Base-by-base conservation (phyloP, 2,113 vertebrate species). In the Ageneiosus marmoratus region DNA sequence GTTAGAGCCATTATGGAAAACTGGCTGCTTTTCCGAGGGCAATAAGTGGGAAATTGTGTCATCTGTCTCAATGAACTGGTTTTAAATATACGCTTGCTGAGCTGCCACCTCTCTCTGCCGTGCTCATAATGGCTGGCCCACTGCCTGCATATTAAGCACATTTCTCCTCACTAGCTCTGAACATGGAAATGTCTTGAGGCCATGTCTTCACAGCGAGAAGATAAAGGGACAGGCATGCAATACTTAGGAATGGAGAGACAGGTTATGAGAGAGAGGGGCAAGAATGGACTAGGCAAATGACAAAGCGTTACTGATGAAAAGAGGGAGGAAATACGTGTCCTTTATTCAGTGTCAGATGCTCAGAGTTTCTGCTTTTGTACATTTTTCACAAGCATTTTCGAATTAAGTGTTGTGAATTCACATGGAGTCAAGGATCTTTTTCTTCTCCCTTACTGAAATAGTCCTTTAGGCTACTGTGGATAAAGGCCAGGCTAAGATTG, bases 21-120 rank as follows among this genome's bases (percentile, higher is more conserved):
- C 82, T 77, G 82, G 79, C 82, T 88, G 62, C 83, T 87, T 86
- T 87, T 85, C 81, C 69, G 81, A 82, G 85, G 81, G 87, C 88
- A 84, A 84, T 86, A 88, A 73, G 82, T 77, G 83, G 62, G 83
- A 88, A 86, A 88, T 83, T 74, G 84, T 85, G 83, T 78, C 87
- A 90, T 87, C 85, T 44, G 81, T 88, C 83, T 88, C 87, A 83
- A 88, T 87, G 83, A 88, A 79, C 79, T 83, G 84, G 82, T 87
- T 87, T 86, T 88, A 83, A 88, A 87, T 85, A 86, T 82, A 82
- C 74, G 84, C 79, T 86, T 51, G 55, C 83, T 58, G 78, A 81
- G 78, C 83, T 63, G 72, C 79, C 77, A 80, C 80, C 87, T 77
- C 83, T 63, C 77, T 63, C 78, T 81, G 53, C 83, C 56, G 56